A percentile compares a stretch with the other conserved stretches of the same genome.
These are phyloP conservation scores for Pseudopodoces humilis DNA, from an alignment of 2,113 vertebrate species.

Conservation along the genomic window DNA sequence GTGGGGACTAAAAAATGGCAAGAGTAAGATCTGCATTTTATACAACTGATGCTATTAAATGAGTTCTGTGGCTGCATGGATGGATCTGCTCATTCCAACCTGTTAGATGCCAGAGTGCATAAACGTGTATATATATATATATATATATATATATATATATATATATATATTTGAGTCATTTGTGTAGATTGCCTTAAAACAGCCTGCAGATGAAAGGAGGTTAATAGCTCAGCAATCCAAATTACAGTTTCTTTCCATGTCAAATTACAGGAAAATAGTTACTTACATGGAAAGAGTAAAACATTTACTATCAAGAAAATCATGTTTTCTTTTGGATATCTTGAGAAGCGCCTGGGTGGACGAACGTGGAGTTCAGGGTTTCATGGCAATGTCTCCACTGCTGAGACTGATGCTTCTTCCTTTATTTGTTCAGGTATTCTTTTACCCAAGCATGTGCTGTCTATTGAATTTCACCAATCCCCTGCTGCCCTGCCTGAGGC, in stretches of 20 bases:
- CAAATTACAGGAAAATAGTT: neutral
- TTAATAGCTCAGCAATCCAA: neutral
- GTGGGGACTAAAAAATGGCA: neutral
- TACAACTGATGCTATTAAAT: neutral
- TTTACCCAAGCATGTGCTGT: neutral
- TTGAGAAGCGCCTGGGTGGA: neutral
- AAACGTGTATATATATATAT: no score
- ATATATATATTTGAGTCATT: rapidly evolving
- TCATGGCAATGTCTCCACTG: neutral
- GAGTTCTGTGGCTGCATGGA: neutral
- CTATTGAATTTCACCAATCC: neutral
- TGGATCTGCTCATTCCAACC: neutral
- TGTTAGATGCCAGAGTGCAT: neutral
- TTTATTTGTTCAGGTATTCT: neutral
- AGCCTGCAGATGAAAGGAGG: neutral
- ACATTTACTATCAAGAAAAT: neutral
- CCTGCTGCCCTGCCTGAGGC: neutral
- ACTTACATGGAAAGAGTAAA: neutral
- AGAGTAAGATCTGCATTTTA: neutral
- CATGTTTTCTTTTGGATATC: neutral
- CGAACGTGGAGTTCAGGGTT: neutral
- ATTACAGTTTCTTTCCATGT: neutral
- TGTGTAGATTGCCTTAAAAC: neutral
- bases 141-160: no score
- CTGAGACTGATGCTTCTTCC: neutral